These are phyloP conservation scores for Microplitis deprimator DNA, from an alignment of 2,888 invertebrate species.

Conservation along the genomic window DNA sequence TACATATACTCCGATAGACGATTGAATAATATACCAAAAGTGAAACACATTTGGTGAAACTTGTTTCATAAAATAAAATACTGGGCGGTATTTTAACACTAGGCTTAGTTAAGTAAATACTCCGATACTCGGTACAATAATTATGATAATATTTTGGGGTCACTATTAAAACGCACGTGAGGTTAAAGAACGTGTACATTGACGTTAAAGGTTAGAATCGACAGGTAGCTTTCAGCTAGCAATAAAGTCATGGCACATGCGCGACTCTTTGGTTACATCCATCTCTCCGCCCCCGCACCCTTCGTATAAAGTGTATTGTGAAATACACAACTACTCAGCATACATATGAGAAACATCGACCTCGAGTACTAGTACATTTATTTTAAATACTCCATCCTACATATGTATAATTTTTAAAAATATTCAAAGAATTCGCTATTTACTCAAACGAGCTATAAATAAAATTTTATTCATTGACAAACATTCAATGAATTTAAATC, in stretches of 20 bases:
- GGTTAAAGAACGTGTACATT: constrained; percentile 52
- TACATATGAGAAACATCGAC: constrained; percentile 32
- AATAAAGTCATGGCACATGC: constrained; percentile 54
- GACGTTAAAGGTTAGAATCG: constrained; percentile 67
- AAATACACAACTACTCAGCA: constrained; percentile 17
- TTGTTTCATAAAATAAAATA: background rate
- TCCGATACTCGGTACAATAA: background rate
- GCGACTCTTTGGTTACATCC: constrained; percentile 37
- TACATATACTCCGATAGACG: constrained; percentile 15
- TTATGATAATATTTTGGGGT: background rate
- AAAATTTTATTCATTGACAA: background rate
- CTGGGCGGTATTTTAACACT: background rate
- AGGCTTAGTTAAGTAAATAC: background rate
- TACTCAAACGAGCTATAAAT: background rate
- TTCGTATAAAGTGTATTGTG: constrained; percentile 15
- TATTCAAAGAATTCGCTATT: background rate
- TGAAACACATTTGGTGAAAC: background rate
- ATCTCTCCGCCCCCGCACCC: background rate
- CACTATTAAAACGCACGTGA: constrained; percentile 31
- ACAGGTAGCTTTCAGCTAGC: constrained; percentile 59
- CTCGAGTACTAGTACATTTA: constrained; percentile 15
- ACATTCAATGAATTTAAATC: constrained; percentile 2
- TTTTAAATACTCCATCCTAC: background rate
- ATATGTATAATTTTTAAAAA: background rate
- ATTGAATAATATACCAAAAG: background rate